These are phyloP conservation scores for Macrosoma leucophasiata DNA, from an alignment of 2,888 invertebrate species.

Conservation along the genomic window DNA sequence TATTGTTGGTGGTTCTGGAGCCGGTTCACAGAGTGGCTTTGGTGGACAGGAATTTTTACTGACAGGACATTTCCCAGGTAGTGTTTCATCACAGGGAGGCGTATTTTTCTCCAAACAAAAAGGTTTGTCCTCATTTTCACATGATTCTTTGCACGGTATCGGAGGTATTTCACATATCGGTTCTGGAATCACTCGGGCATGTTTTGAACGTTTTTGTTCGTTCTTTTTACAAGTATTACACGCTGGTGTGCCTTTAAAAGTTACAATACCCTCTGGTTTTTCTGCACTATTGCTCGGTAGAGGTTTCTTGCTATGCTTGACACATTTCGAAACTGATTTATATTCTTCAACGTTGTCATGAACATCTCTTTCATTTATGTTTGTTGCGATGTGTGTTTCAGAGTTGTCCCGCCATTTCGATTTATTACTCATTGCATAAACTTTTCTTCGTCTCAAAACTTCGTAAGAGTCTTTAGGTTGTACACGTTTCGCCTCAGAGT, in stretches of 20 bases:
- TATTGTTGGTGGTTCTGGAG: no score
- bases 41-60: constrained; percentile 10
- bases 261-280: constrained; percentile 40
- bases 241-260: constrained; percentile 29
- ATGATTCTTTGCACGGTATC: constrained; percentile 29
- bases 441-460: constrained; percentile 46
- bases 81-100: constrained; percentile 16
- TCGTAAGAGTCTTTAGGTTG: constrained; percentile 56
- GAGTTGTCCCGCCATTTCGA: no score
- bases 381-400: no score
- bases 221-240: constrained; percentile 30
- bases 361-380: no score
- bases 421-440: constrained; percentile 42
- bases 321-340: no score
- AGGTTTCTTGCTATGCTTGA: no score
- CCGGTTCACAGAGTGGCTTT: constrained; percentile 5
- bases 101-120: constrained; percentile 26
- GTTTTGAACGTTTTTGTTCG: constrained; percentile 25
- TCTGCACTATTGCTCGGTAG: no score
- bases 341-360: no score
- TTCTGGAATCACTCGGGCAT: constrained; percentile 25
- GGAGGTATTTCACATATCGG: constrained; percentile 29
- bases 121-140: constrained; percentile 27
- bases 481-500: constrained; percentile 30
- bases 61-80: constrained; percentile 7